Percentiles rank a stretch among this genome's conserved stretches.
Conservation (phyloP, 2,888 invertebrate genomes). For the Troilus luridus region DNA sequence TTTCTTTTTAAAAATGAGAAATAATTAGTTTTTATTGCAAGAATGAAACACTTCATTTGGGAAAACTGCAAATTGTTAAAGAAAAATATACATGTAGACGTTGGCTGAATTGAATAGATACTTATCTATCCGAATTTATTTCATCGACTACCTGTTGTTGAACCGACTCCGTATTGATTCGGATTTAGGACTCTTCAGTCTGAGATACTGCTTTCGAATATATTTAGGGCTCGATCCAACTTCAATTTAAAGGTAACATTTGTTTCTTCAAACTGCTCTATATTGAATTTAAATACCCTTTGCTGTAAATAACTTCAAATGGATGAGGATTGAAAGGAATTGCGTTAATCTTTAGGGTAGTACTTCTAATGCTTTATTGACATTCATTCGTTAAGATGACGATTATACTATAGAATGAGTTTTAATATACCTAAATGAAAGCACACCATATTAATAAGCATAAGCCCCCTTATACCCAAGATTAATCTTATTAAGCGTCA, state of each 20-base stretch:
- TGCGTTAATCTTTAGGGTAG: too few species aligned
- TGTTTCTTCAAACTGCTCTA: background rate
- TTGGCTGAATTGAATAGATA: background rate
- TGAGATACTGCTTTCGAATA: background rate
- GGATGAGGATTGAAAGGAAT: background rate
- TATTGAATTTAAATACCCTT: background rate
- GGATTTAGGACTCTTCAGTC: background rate
- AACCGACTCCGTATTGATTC: background rate
- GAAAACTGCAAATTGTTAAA: background rate
- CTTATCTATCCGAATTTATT: slow-evolving; percentile 16
- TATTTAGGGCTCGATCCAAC: background rate
- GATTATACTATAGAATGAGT: too few species aligned
- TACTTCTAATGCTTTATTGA: too few species aligned
- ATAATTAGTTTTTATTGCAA: background rate
- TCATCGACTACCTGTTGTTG: background rate
- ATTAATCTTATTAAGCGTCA: too few species aligned
- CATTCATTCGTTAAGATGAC: too few species aligned
- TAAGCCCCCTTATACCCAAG: too few species aligned
- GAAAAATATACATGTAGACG: background rate
- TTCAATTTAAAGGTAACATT: slow-evolving; percentile 9
- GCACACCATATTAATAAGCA: too few species aligned
- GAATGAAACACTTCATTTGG: background rate
- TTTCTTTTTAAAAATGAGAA: background rate
- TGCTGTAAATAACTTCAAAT: background rate
- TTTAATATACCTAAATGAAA: too few species aligned